phyloP scores from a whole-genome alignment of 2,888 invertebrate genomes.

The Megamerina dolium region DNA sequence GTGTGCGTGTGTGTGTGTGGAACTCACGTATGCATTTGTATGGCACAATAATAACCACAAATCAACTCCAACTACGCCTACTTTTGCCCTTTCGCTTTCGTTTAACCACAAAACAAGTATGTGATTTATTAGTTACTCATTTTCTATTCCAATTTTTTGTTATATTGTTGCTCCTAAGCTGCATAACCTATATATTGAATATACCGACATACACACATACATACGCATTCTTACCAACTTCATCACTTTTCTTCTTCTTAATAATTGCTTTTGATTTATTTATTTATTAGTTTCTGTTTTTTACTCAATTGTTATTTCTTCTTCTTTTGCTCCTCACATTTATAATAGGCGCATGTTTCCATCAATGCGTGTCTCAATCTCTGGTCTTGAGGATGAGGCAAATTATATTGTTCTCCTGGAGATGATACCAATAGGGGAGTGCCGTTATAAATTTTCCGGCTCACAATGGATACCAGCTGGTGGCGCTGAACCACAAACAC shows the following conservation, averaged over 20 bases:
- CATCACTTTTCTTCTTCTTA: too few relatives aligned
- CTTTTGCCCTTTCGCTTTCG: conserved; percentile 13
- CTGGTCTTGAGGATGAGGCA: conserved; percentile 71
- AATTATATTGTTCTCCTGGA: conserved; percentile 80
- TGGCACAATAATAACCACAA: conserved; percentile 40
- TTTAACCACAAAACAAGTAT: too few relatives aligned
- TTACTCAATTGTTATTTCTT: conserved; percentile 3
- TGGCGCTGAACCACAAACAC: conserved; percentile 75
- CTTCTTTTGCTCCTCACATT: conserved; percentile 12
- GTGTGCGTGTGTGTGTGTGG: conserved; percentile 1
- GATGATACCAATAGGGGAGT: conserved; percentile 68
- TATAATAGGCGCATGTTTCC: conserved; percentile 85
- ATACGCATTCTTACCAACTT: too few relatives aligned
- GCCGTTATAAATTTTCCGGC: conserved; percentile 76
- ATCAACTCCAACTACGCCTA: conserved; percentile 35
- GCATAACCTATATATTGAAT: too few relatives aligned
- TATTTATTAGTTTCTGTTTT: too few relatives aligned
- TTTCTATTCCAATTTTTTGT: too few relatives aligned
- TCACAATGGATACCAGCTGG: conserved; percentile 83
- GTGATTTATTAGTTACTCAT: conserved; percentile 35
- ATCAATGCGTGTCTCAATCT: conserved; percentile 67
- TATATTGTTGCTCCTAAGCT: too few relatives aligned
- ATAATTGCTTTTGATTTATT: too few relatives aligned
- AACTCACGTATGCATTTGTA: conserved; percentile 12
- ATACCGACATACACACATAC: too few relatives aligned